Evolutionary conservation across 2,888 invertebrate species (phyloP).

Genomic region (Eurois occulta): DNA sequence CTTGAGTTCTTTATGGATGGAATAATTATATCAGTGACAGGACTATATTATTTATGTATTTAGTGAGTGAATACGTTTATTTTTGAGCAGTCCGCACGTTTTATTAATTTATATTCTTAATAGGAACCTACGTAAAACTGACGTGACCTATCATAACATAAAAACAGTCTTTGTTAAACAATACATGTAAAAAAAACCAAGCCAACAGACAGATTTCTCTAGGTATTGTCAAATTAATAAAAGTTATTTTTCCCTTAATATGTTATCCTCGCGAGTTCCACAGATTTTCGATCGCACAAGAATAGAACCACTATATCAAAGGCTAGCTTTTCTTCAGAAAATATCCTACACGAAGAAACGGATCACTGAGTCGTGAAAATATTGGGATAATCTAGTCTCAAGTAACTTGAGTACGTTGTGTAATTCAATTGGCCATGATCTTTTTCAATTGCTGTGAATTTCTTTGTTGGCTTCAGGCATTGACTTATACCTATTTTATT

Average conservation of each 20-base stretch:
- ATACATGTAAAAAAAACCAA: not conserved
- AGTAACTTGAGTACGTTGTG: constrained; percentile 8
- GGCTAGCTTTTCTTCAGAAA: constrained; percentile 1
- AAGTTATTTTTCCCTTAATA: not conserved
- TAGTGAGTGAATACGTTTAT: not conserved
- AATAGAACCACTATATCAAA: not conserved
- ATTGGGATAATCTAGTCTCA: constrained; percentile 28
- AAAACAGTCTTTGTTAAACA: not conserved
- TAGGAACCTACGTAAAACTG: not conserved
- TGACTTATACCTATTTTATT: constrained; percentile 4
- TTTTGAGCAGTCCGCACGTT: not conserved
- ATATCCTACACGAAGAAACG: not conserved
- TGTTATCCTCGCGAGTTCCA: not conserved
- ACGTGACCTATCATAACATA: not conserved
- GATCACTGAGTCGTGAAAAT: constrained; percentile 37
- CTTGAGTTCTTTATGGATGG: not conserved
- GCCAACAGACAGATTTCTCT: not conserved
- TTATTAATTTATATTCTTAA: too few species aligned
- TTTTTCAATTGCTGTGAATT: constrained; percentile 24
- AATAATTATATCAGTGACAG: not conserved
- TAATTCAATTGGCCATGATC: constrained; percentile 18
- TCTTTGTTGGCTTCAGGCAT: constrained; percentile 25
- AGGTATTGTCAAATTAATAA: too few species aligned
- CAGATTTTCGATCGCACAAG: not conserved
- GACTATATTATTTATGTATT: not conserved